Evolutionary conservation across 1,140 invertebrate species (phyloP).

Genomic region (Whitmania pigra): DNA sequence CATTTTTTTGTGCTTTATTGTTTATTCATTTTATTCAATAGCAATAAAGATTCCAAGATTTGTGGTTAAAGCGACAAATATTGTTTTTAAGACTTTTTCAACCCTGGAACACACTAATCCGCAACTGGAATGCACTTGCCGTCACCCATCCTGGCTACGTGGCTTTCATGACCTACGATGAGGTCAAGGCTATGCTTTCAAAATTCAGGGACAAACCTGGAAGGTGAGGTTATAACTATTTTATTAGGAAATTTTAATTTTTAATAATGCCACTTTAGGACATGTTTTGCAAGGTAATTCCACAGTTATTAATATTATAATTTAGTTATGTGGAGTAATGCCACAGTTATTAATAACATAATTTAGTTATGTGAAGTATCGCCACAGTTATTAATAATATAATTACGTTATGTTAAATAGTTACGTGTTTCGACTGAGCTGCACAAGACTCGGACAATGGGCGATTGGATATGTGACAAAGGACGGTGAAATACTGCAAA

Average conservation of each 20-base stretch:
- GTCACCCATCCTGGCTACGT: conserved; percentile 98
- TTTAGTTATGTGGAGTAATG: conserved; percentile 35
- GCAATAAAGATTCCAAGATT: too few species aligned
- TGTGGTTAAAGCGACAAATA: conserved; percentile 1
- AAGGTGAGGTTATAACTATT: conserved; percentile 50
- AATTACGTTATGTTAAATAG: conserved; percentile 43
- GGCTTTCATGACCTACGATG: conserved; percentile 92
- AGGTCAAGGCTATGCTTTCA: conserved; percentile 90
- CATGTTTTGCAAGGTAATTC: too few species aligned
- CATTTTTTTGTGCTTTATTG: background rate
- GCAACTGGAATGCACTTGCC: conserved; percentile 96
- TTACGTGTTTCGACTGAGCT: conserved; percentile 79
- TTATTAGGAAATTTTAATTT: too few species aligned
- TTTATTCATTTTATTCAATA: background rate
- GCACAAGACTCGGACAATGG: conserved; percentile 95
- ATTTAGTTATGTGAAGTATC: conserved; percentile 34
- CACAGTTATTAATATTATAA: too few species aligned
- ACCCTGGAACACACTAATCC: conserved; percentile 86
- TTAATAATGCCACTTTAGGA: too few species aligned
- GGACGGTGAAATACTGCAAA: conserved; percentile 94
- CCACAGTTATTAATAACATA: too few species aligned
- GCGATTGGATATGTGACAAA: conserved; percentile 99
- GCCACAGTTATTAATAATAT: too few species aligned
- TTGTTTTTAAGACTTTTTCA: conserved; percentile 73
- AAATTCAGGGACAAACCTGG: conserved; percentile 93